A percentile compares a stretch with the other conserved stretches of the same genome.
phyloP scores from a whole-genome alignment of 1,140 invertebrate genomes.

The Rhyacophila brunnea region DNA sequence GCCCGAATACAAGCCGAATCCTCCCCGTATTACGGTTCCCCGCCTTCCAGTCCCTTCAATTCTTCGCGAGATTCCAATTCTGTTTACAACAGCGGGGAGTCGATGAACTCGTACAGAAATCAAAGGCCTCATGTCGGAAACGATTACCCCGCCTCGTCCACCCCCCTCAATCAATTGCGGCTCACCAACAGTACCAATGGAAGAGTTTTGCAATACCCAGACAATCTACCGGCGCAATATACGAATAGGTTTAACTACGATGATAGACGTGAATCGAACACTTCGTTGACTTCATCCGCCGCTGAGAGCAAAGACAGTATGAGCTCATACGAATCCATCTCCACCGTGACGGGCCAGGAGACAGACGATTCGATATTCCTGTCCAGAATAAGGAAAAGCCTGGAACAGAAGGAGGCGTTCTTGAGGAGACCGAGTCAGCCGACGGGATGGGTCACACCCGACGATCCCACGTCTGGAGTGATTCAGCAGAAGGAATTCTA shows the following conservation, averaged over 20 bases:
- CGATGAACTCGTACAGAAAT: constrained; percentile 26
- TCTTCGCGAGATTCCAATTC: constrained; percentile 30
- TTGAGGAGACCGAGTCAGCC: constrained; percentile 69
- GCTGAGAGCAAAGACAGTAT: constrained; percentile 64
- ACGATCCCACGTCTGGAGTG: constrained; percentile 40
- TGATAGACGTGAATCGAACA: constrained; percentile 58
- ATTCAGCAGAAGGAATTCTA: constrained; percentile 72
- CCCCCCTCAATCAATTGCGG: constrained; percentile 10
- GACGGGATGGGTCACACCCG: constrained; percentile 57
- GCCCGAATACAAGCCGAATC: constrained; percentile 33
- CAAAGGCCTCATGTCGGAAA: constrained; percentile 22
- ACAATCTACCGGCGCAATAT: constrained; percentile 28
- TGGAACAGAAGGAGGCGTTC: constrained; percentile 86
- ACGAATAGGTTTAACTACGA: constrained; percentile 34
- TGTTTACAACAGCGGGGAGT: constrained; percentile 25
- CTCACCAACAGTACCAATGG: constrained; percentile 10
- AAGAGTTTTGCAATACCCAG: constrained; percentile 19
- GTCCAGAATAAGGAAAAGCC: constrained; percentile 73
- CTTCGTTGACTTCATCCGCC: constrained; percentile 56
- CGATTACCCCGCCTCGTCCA: constrained; percentile 16
- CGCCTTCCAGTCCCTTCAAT: constrained; percentile 30
- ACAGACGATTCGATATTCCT: constrained; percentile 67
- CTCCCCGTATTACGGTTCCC: constrained; percentile 25
- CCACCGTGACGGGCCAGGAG: constrained; percentile 64
- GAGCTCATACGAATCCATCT: constrained; percentile 64